Base-by-base conservation (phyloP, 2,888 invertebrate species). In the Lycaena phlaeas region DNA sequence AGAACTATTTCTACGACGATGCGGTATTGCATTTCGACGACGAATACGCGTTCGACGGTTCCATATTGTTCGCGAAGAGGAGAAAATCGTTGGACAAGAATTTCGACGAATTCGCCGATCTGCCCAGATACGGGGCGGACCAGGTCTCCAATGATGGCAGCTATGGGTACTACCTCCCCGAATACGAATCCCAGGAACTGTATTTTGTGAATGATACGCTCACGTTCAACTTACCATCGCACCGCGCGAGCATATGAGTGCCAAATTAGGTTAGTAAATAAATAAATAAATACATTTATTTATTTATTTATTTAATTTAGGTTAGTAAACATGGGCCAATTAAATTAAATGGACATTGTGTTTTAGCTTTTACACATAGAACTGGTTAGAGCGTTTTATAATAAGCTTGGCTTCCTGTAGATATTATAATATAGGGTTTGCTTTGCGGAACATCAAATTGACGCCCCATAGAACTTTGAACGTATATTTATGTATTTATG, bases 1-100 rank as follows among this genome's bases (percentile, higher is more conserved):
- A 81, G 26, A 85, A 84, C 36, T 85, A 85, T 36, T 85, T 85
- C 53, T 85, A 85, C 40, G 85, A 85, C 38, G 85, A 85, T 36
- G 78, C 85, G 0, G 79, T 85, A 0, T 42, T 85, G 27, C 77
- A 77, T 40, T 81, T 85, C 46, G 85, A 85, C 22, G 85, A 85
- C 34, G 84, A 85, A 40, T 82, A 82, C 52, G 75, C 79, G 0
- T 79, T 84, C 49, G 85, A 85, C 40, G 84, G 85, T 0, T 82
- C 85, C 1, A 81, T 79, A 44, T 45, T 84, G 12, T 84, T 79
- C 44, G 81, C 84, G 3, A 84, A 84, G 41, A 42, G 84, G 14
- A 81, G 84, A 82, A 84, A 84, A 84, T 79, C 77, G 42, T 49
- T 73, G 1, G 74, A 77, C 11, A 59, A 55, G 5, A 69, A 73